A percentile compares a stretch with the other conserved stretches of the same genome.
phyloP scores from a whole-genome alignment of 2,797 vertebrate genomes.

The Rhadinocentrus ornatus region DNA sequence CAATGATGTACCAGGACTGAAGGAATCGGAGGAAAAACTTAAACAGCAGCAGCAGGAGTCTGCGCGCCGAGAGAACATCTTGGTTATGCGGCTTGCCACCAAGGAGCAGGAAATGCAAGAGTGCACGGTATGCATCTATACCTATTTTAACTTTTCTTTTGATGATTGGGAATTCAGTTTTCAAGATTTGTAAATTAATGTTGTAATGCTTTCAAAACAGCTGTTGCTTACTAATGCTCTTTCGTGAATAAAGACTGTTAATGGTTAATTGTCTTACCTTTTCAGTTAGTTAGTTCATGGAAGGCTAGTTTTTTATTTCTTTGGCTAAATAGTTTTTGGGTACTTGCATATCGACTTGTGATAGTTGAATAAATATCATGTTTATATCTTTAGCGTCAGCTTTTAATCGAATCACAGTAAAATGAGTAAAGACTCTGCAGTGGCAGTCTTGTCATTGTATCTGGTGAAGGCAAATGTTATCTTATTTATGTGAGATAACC shows the following conservation, averaged over 20 bases:
- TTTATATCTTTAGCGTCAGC: background rate
- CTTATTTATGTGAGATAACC: background rate
- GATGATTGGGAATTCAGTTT: background rate
- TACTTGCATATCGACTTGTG: background rate
- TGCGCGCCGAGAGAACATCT: slow-evolving; percentile 97
- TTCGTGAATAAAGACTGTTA: background rate
- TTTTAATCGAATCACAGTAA: background rate
- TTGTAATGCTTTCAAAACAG: background rate
- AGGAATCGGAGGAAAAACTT: slow-evolving; percentile 98
- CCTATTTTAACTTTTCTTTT: background rate
- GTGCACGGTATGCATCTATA: slow-evolving; percentile 92
- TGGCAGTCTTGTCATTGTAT: background rate
- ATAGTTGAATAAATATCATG: background rate
- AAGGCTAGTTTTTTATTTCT: background rate
- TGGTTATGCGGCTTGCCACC: slow-evolving; percentile 98
- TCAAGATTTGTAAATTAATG: background rate
- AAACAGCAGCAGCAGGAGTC: slow-evolving; percentile 99
- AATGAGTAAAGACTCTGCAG: background rate
- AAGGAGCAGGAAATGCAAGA: slow-evolving; percentile 99
- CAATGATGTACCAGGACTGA: slow-evolving; percentile 96
- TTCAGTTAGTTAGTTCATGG: background rate
- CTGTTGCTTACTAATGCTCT: background rate
- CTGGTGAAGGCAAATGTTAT: background rate
- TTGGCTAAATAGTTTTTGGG: background rate
- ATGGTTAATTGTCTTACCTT: background rate